phyloP scores from a whole-genome alignment of 2,797 vertebrate genomes.

The Danio tinwini region DNA sequence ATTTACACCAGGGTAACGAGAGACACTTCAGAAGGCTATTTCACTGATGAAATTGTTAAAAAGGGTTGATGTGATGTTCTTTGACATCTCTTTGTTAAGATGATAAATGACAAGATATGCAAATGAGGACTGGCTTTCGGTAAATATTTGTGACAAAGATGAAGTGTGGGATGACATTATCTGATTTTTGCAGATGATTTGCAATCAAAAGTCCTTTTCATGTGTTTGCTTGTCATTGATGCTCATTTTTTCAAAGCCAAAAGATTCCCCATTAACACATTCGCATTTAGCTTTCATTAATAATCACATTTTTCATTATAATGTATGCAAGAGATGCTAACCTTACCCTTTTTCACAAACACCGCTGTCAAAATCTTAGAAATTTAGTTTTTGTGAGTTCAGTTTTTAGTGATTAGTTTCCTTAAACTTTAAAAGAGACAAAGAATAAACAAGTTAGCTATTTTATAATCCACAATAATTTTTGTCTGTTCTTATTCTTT shows the following conservation, averaged over 20 bases:
- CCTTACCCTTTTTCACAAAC: neutral
- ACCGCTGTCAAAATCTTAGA: no score
- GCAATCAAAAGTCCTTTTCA: neutral
- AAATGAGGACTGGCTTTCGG: constrained; percentile 30
- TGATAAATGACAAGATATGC: constrained; percentile 40
- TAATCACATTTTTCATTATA: constrained; percentile 22
- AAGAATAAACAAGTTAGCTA: neutral
- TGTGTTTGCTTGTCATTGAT: constrained; percentile 8
- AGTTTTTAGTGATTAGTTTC: neutral
- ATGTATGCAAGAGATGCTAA: neutral
- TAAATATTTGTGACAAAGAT: constrained; percentile 43
- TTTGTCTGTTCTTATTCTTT: neutral
- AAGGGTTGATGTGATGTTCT: constrained; percentile 34
- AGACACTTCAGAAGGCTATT: constrained; percentile 24
- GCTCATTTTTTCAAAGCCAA: neutral
- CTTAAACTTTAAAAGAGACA: neutral
- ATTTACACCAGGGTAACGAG: neutral
- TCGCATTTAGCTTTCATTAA: neutral
- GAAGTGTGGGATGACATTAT: neutral
- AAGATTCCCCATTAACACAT: neutral
- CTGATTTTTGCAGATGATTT: constrained; percentile 8
- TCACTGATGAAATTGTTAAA: constrained; percentile 31
- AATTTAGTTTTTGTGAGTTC: no score
- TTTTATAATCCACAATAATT: neutral
- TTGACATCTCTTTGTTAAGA: constrained; percentile 36